Evolutionary conservation across 2,888 invertebrate species (phyloP), one percentile per base, ranked within the genome.

Genomic region (Helobdella robusta): DNA sequence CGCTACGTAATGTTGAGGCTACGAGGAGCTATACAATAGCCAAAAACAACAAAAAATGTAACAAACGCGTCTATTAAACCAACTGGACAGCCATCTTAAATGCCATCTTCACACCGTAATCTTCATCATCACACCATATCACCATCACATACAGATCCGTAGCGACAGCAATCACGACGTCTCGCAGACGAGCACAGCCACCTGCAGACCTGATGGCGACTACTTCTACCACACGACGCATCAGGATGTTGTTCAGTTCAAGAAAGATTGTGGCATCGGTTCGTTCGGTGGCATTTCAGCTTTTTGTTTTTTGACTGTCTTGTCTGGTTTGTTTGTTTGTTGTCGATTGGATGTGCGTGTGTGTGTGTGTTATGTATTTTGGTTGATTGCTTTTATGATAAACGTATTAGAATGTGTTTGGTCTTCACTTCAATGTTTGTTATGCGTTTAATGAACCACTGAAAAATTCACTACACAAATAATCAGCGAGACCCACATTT

Each of bases 401-500:
- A 59, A n/a, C 8, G 20, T 35, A 6, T n/a, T n/a, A n/a, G n/a
- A n/a, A n/a, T n/a, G n/a, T n/a, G n/a, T n/a, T n/a, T n/a, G n/a
- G n/a, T n/a, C n/a, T n/a, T n/a, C n/a, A n/a, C n/a, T n/a, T n/a
- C n/a, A n/a, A n/a, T n/a, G n/a, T n/a, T n/a, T n/a, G n/a, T n/a
- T n/a, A n/a, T n/a, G n/a, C n/a, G n/a, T n/a, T n/a, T n/a, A n/a
- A n/a, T n/a, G n/a, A n/a, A n/a, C n/a, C n/a, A n/a, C n/a, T n/a
- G n/a, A n/a, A n/a, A n/a, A 25, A 28, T 58, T 15, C 56, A n/a
- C 25, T 4, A 15, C 30, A 6, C 5, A 56, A n/a, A n/a, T 30
- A 56, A 32, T 34, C 92, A 94, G 93, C 93, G 83, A 89, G 94
- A 79, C 94, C 94, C 80, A 94, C 92, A 82, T 94, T 92, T 86